These are phyloP conservation scores for Amphiduros pacificus DNA, from an alignment of 2,888 invertebrate species.

Conservation along the genomic window DNA sequence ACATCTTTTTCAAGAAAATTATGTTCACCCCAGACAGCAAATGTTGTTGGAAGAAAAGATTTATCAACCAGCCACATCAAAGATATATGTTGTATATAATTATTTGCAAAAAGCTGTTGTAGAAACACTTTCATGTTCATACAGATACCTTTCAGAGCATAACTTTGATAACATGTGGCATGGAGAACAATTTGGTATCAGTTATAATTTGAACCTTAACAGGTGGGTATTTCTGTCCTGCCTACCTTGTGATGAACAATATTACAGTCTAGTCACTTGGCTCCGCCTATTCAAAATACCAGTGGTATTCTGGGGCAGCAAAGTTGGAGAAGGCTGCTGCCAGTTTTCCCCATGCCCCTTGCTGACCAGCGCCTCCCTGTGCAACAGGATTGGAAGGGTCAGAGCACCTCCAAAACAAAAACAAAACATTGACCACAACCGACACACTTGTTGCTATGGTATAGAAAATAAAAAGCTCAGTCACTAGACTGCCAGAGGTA, in stretches of 20 bases:
- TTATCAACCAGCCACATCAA: no score
- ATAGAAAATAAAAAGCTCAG: background rate
- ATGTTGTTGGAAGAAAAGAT: no score
- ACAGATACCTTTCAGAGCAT: no score
- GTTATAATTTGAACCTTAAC: no score
- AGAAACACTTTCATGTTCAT: no score
- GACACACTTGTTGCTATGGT: background rate
- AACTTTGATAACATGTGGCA: no score
- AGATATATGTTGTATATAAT: no score
- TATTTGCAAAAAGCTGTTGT: no score
- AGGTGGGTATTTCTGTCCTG: no score
- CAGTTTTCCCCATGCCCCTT: conserved; percentile 6
- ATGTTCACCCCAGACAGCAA: no score
- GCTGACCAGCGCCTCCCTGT: background rate
- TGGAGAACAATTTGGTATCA: no score
- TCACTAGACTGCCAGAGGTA: background rate
- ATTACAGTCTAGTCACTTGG: background rate
- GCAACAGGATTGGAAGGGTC: background rate
- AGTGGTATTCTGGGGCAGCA: conserved; percentile 15
- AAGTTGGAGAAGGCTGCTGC: conserved; percentile 15
- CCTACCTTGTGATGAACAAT: background rate
- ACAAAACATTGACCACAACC: background rate
- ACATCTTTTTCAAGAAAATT: no score
- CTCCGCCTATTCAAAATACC: conserved; percentile 19
- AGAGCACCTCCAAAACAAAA: background rate